Conservation (phyloP, 2,888 invertebrate species). For the Lasioglossum figueresi region DNA sequence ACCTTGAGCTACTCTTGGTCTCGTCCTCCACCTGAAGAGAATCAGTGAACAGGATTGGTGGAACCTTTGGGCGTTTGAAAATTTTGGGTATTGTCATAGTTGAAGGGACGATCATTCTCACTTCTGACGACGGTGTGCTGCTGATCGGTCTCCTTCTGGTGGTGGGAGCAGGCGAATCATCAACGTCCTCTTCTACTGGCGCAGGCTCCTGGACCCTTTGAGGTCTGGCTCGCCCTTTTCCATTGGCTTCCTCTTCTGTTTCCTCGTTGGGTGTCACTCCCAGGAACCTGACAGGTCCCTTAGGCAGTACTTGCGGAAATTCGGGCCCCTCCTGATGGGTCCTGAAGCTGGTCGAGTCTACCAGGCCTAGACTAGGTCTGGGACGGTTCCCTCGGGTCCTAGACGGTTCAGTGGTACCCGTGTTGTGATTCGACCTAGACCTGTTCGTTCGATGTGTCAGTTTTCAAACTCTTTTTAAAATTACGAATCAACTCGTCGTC, state of each 20-base stretch:
- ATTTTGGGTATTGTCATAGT: not conserved
- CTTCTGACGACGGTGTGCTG: slow-evolving; percentile 84
- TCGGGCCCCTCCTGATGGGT: slow-evolving; percentile 87
- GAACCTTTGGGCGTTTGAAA: too few relatives aligned
- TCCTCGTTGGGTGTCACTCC: slow-evolving; percentile 86
- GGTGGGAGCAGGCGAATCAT: slow-evolving; percentile 55
- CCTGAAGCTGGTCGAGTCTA: slow-evolving; percentile 93
- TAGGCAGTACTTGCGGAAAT: slow-evolving; percentile 85
- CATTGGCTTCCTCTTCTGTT: slow-evolving; percentile 74
- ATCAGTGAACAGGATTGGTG: not conserved
- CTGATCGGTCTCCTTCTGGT: slow-evolving; percentile 84
- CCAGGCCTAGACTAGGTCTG: slow-evolving; percentile 91
- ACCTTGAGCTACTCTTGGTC: slow-evolving; percentile 69
- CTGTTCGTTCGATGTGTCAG: slow-evolving; percentile 62
- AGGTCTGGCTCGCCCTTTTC: slow-evolving; percentile 75
- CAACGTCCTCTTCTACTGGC: slow-evolving; percentile 72
- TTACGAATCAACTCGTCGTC: not conserved
- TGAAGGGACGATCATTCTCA: slow-evolving; percentile 48
- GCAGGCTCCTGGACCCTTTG: slow-evolving; percentile 76
- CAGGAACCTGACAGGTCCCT: slow-evolving; percentile 86
- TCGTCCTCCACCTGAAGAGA: slow-evolving; percentile 70
- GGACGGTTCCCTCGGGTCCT: slow-evolving; percentile 80
- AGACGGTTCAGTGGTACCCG: slow-evolving; percentile 80
- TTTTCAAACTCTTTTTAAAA: not conserved
- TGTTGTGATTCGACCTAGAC: slow-evolving; percentile 81